Percentiles rank a stretch among this genome's conserved stretches.
These are phyloP conservation scores for Pangasius djambal DNA, from an alignment of 2,797 vertebrate species.

Conservation along the genomic window DNA sequence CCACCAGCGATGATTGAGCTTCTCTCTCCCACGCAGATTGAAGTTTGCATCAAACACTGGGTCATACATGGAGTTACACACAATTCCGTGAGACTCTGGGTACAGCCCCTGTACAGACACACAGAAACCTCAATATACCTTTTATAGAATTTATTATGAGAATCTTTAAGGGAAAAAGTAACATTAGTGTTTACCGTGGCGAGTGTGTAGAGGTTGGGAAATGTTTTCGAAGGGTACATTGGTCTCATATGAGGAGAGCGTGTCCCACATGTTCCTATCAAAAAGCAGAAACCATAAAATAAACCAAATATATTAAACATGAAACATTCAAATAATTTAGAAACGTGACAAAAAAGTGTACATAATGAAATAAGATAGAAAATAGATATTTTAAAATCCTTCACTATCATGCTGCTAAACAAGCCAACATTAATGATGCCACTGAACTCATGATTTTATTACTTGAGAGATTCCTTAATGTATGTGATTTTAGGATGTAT, in stretches of 20 bases:
- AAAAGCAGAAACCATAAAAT: constrained; percentile 16
- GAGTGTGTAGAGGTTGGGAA: constrained; percentile 94
- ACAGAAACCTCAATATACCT: neutral
- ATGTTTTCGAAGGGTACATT: constrained; percentile 95
- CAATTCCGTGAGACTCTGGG: constrained; percentile 97
- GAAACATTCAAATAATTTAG: neutral
- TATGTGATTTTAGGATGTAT: too few relatives aligned
- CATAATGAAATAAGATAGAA: neutral
- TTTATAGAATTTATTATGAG: neutral
- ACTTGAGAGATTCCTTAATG: neutral
- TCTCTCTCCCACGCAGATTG: constrained; percentile 90
- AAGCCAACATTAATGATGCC: neutral
- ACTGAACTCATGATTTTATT: neutral
- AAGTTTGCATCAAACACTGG: constrained; percentile 94
- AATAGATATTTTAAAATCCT: neutral
- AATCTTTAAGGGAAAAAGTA: neutral
- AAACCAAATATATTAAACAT: neutral
- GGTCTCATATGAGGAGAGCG: constrained; percentile 93
- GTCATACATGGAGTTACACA: constrained; percentile 98
- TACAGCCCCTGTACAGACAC: constrained; percentile 85
- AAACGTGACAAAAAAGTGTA: neutral
- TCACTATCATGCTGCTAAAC: neutral
- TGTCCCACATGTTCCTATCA: constrained; percentile 88
- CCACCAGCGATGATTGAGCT: constrained; percentile 98
- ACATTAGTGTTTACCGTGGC: constrained; percentile 81